These are phyloP conservation scores for Anhinga anhinga DNA, from an alignment of 2,113 vertebrate species.

Conservation along the genomic window DNA sequence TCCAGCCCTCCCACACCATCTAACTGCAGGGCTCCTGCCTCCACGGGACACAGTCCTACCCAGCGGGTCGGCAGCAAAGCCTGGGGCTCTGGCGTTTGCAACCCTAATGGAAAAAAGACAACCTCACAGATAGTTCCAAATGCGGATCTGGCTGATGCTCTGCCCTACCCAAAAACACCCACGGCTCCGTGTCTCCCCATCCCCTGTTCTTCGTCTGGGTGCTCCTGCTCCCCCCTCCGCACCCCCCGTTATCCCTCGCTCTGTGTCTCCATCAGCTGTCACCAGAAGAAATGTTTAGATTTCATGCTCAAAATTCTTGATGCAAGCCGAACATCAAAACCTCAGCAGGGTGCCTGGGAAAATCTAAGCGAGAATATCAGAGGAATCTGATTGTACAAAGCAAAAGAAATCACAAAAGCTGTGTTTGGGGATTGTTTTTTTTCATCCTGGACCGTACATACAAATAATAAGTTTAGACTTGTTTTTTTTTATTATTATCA, in stretches of 20 bases:
- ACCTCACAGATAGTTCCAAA: not conserved
- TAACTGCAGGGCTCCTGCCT: not conserved
- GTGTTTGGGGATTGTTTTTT: not conserved
- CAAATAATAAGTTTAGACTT: slow-evolving; percentile 36
- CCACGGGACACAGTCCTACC: not conserved
- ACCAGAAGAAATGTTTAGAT: slow-evolving; percentile 59
- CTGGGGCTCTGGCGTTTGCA: not conserved
- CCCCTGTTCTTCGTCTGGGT: not conserved
- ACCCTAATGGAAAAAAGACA: not conserved
- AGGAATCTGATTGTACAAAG: slow-evolving; percentile 52
- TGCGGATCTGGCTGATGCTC: not conserved
- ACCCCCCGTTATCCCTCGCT: not conserved
- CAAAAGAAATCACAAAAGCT: slow-evolving; percentile 32
- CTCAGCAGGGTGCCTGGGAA: slow-evolving; percentile 64
- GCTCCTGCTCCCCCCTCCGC: not conserved
- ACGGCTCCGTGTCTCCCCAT: not conserved
- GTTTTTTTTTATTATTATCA: slow-evolving; percentile 4
- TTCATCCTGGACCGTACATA: slow-evolving; percentile 23
- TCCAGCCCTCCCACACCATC: not conserved
- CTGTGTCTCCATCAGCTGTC: slow-evolving; percentile 54
- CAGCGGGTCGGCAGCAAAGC: not conserved
- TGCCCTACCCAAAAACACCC: not conserved
- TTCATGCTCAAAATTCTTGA: slow-evolving; percentile 73
- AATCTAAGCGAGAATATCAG: slow-evolving; percentile 48
- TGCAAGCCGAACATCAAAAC: slow-evolving; percentile 69